Conservation (phyloP, 53 echinoderm and acorn worm genomes). For the Luidia sarsii region DNA sequence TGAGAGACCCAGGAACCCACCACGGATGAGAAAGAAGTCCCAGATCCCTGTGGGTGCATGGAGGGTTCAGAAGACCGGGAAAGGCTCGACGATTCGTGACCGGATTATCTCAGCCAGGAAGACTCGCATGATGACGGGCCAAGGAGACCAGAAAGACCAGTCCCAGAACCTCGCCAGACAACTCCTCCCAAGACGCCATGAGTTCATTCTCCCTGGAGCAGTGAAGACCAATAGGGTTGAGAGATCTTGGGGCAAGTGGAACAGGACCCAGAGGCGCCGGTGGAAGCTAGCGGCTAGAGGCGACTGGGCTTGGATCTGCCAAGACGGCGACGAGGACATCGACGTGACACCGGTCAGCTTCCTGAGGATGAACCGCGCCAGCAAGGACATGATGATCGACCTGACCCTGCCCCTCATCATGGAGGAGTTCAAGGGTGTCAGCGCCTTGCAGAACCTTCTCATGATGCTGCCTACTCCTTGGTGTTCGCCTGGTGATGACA, state of each 20-base stretch:
- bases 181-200: neutral
- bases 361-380: neutral
- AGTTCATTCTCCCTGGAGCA: neutral
- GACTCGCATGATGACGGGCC: neutral
- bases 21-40: neutral
- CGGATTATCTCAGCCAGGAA: neutral
- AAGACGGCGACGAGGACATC: slow-evolving; percentile 20
- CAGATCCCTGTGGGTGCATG: neutral
- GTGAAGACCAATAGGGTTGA: neutral
- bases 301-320: slow-evolving; percentile 23
- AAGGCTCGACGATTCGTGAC: neutral
- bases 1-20: too few relatives aligned
- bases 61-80: neutral
- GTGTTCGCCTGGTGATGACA: neutral
- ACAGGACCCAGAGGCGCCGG: neutral
- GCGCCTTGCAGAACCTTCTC: neutral
- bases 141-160: neutral
- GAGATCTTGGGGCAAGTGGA: neutral
- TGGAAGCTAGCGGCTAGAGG: slow-evolving; percentile 17
- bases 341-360: neutral
- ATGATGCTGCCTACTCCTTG: neutral
- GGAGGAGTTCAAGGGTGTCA: neutral
- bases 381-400: neutral
- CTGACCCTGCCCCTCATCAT: neutral
- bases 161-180: too few relatives aligned